phyloP scores from a whole-genome alignment of 2,888 invertebrate species.

The Parapristionchus giblindavisi region DNA sequence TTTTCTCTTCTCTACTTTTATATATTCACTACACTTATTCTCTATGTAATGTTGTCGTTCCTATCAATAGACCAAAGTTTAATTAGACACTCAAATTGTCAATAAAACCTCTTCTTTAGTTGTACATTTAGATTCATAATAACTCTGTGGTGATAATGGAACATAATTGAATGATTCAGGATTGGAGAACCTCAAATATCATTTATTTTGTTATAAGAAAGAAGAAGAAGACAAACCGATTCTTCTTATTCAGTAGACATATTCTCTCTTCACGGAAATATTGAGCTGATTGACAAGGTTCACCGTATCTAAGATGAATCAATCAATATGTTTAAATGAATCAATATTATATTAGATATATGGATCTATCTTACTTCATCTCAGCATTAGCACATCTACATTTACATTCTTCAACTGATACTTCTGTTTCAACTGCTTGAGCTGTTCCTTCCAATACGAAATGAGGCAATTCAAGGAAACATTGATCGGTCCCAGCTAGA shows the following conservation, averaged over 20 bases:
- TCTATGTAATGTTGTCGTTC: constrained; percentile 11
- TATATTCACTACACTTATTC: neutral
- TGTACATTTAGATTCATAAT: constrained; percentile 65
- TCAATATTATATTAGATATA: neutral
- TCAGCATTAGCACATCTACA: constrained; percentile 56
- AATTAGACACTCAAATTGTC: neutral
- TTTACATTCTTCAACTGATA: constrained; percentile 55
- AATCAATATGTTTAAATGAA: neutral
- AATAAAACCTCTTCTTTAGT: constrained; percentile 24
- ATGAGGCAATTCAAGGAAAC: constrained; percentile 64
- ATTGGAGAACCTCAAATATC: constrained; percentile 56
- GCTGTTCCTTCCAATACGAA: constrained; percentile 67
- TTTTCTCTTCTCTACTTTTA: constrained; percentile 14
- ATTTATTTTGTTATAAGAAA: neutral
- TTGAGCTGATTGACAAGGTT: constrained; percentile 63
- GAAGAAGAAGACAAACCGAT: constrained; percentile 48
- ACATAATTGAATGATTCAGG: constrained; percentile 66
- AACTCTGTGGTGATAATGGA: constrained; percentile 55
- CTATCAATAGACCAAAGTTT: neutral
- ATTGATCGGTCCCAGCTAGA: constrained; percentile 55
- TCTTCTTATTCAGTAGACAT: constrained; percentile 67
- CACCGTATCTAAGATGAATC: constrained; percentile 53
- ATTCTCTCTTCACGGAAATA: constrained; percentile 67
- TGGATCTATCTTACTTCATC: neutral
- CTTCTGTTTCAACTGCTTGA: constrained; percentile 62